phyloP scores from a whole-genome alignment of 2,888 invertebrate species.

The Clanis bilineata region DNA sequence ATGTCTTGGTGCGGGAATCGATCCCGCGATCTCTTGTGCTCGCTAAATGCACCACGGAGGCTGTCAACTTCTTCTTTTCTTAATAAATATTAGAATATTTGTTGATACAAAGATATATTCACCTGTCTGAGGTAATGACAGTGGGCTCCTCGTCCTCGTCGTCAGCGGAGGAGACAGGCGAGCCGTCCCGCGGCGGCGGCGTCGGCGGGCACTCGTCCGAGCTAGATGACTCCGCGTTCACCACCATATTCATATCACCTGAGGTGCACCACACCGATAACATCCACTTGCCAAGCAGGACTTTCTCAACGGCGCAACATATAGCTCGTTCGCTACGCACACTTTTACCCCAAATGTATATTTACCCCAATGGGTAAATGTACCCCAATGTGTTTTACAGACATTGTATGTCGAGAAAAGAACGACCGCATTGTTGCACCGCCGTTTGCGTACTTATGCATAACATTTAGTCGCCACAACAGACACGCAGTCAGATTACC shows the following conservation, averaged over 20 bases:
- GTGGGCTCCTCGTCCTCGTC: constrained; percentile 58
- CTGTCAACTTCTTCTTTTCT: too few relatives aligned
- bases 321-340: background rate
- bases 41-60: too few relatives aligned
- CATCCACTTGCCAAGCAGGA: background rate
- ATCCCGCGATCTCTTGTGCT: too few relatives aligned
- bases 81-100: background rate
- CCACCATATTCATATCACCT: constrained; percentile 15
- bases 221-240: constrained; percentile 41
- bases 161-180: constrained; percentile 41
- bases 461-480: background rate
- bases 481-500: background rate
- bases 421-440: background rate
- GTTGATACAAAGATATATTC: background rate
- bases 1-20: too few relatives aligned
- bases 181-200: constrained; percentile 39
- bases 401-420: background rate
- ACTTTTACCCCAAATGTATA: background rate
- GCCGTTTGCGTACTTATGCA: background rate
- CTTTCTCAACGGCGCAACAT: background rate
- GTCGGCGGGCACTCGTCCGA: constrained; percentile 53
- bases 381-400: background rate
- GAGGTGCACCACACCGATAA: constrained; percentile 51
- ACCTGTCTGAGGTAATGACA: constrained; percentile 36
- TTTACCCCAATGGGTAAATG: background rate